Base-by-base conservation (phyloP, 2,113 vertebrate genomes). In the Sorex fumeus region DNA sequence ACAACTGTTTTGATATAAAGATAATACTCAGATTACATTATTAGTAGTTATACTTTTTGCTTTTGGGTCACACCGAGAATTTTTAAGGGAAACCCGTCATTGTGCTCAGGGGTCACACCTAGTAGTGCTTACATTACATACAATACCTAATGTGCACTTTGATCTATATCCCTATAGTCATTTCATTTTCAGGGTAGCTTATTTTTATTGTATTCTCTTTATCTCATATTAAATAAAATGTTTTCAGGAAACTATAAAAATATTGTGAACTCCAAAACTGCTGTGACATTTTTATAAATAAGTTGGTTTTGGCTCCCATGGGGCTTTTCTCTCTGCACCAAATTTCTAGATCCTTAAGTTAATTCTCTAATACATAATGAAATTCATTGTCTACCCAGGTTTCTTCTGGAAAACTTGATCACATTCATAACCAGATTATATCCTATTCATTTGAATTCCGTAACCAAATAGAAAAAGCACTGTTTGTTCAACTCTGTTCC, bases 401-500 rank as follows among this genome's bases (percentile, higher is more conserved):
- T 91, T 84, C 47, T 88, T 93, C 76, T 87, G 32, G 88, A 83
- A 90, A 87, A 72, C 23, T 53, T 13, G 57, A 34, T 92, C 43
- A 90, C 34, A 13, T 53, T 87, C 0, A 30, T 91, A 90, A 90
- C 18, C n/a, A 50, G 45, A 83, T 93, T 91, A 19, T 83, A 67
- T 30, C 12, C n/a, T 2, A 3, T 47, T 88, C 75, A n/a, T 83
- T 64, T 86, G 36, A 91, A 93, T 50, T 71, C 25, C 92, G 16
- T 34, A 6, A 45, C 87, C 43, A 66, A 89, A 74, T 69, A 76
- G 32, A 94, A 80, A 92, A 11, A 28, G 69, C 18, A 57, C 27
- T 13, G 45, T 60, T 7, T 2, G 80, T 40, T 40, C 40, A 40
- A 71, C 19, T 45, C 4, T 72, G 18, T 83, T 30, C 40, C 84